Conservation (phyloP, 2,797 vertebrate species). For the Xyrichtys novacula region DNA sequence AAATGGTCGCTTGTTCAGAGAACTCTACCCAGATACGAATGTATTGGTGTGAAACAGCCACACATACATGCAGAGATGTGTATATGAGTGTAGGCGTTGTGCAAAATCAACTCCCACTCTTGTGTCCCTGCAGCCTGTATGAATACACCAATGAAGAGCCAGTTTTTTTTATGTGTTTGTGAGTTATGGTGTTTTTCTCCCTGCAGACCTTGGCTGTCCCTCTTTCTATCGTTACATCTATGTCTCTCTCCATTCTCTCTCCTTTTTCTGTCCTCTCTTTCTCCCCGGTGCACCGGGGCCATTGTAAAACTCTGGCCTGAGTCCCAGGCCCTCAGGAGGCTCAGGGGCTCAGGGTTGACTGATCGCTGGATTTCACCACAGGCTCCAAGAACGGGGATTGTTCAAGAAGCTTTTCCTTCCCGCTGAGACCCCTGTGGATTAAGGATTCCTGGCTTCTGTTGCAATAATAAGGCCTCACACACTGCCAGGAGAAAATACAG, state of each 20-base stretch:
- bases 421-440: slow-evolving; percentile 79
- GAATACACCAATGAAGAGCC: slow-evolving; percentile 51
- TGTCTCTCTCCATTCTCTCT: slow-evolving; percentile 23
- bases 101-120: slow-evolving; percentile 51
- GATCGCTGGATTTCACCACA: slow-evolving; percentile 79
- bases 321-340: slow-evolving; percentile 74
- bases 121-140: slow-evolving; percentile 45
- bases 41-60: background rate
- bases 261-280: slow-evolving; percentile 25
- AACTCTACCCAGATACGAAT: slow-evolving; percentile 9
- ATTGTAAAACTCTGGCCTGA: slow-evolving; percentile 75
- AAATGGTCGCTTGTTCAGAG: slow-evolving; percentile 17
- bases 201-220: slow-evolving; percentile 42
- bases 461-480: slow-evolving; percentile 79
- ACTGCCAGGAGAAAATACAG: slow-evolving; percentile 65
- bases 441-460: slow-evolving; percentile 77
- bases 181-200: slow-evolving; percentile 57
- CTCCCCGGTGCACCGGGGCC: slow-evolving; percentile 44
- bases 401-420: slow-evolving; percentile 76
- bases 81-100: slow-evolving; percentile 23
- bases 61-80: slow-evolving; percentile 7
- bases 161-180: slow-evolving; percentile 48
- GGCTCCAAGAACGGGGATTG: slow-evolving; percentile 73
- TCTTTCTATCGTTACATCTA: slow-evolving; percentile 39
- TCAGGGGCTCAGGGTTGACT: slow-evolving; percentile 79